Base-by-base conservation (phyloP, 2,113 vertebrate genomes). In the Spea multiplicata region DNA sequence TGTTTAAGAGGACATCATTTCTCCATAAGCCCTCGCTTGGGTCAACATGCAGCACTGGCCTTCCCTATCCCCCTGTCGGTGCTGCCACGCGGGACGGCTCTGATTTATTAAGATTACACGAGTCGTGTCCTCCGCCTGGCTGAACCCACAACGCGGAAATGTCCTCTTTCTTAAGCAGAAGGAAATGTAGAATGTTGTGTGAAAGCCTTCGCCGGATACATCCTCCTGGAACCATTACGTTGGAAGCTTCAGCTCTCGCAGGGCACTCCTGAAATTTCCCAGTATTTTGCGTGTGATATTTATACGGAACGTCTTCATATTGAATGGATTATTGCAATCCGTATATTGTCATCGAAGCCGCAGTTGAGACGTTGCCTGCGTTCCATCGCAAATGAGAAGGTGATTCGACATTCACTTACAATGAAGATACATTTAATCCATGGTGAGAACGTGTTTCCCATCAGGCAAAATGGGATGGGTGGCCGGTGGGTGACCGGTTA, bases 51-150 rank as follows among this genome's bases (percentile, higher is more conserved):
- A 86, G 87, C 83, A 30, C 62, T 84, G 85, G 89, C 76, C 85
- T 86, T 88, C 83, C 83, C 87, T 87, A 88, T 91, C 91, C 93
- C 94, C 94, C 92, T 93, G 92, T 91, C 88, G 93, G 91, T 89
- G 89, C 93, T 89, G 87, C 94, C 94, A 93, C 93, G 90, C 66
- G 91, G 93, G 94, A 95, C 91, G 84, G 75, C 87, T 85, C 94
- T 97, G 95, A 98, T 97, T 96, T 96, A 96, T 97, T 94, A 90
- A 93, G 88, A 93, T 90, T 90, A 90, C 92, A 89, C 87, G 88
- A 92, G 89, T 93, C 91, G 83, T 91, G 94, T 94, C 94, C 93
- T 93, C 90, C 52, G 93, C 93, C 90, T 91, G 91, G 92, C 92
- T 95, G 94, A 92, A 86, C 91, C 90, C 83, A 82, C 90, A 91